Percentiles rank a stretch among this genome's conserved stretches.
Evolutionary conservation across 64 coral and sea anemone species (phyloP).

Genomic region (Montipora sp.): DNA sequence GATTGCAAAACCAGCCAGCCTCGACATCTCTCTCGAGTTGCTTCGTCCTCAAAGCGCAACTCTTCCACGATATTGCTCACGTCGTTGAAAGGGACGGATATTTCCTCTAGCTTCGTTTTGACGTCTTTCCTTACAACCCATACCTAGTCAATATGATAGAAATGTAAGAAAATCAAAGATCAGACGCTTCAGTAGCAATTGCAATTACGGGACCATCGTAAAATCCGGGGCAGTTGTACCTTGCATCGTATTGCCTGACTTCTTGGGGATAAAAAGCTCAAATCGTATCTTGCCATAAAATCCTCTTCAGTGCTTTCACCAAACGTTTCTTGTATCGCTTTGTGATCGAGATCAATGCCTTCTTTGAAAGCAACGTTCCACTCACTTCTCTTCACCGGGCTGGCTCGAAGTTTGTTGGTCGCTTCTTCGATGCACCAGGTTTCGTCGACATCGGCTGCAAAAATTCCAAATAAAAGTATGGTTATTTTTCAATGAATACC

Average conservation of each 20-base stretch:
- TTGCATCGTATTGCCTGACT: constrained; percentile 36
- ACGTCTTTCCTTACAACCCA: constrained; percentile 10
- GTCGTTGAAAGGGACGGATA: constrained; percentile 29
- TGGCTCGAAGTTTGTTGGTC: not conserved
- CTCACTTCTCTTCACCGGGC: not conserved
- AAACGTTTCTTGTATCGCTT: not conserved
- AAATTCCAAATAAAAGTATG: not conserved
- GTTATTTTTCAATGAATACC: too few relatives aligned
- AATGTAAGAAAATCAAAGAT: not conserved
- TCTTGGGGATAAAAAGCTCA: not conserved
- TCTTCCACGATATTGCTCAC: constrained; percentile 32
- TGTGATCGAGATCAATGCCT: constrained; percentile 1
- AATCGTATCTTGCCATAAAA: constrained; percentile 28
- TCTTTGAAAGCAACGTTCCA: constrained; percentile 30
- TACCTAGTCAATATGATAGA: not conserved
- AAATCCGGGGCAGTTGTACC: not conserved
- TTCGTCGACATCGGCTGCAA: constrained; percentile 1
- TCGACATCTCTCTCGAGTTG: constrained; percentile 16
- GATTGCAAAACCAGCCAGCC: constrained; percentile 41
- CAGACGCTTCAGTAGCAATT: too few relatives aligned
- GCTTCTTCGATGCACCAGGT: constrained; percentile 15
- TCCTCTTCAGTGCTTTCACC: not conserved
- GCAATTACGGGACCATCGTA: too few relatives aligned
- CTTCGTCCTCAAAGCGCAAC: constrained; percentile 21
- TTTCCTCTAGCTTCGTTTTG: constrained; percentile 20